Base-by-base conservation (phyloP, 2,888 invertebrate species). In the Eupeodes latifasciatus region DNA sequence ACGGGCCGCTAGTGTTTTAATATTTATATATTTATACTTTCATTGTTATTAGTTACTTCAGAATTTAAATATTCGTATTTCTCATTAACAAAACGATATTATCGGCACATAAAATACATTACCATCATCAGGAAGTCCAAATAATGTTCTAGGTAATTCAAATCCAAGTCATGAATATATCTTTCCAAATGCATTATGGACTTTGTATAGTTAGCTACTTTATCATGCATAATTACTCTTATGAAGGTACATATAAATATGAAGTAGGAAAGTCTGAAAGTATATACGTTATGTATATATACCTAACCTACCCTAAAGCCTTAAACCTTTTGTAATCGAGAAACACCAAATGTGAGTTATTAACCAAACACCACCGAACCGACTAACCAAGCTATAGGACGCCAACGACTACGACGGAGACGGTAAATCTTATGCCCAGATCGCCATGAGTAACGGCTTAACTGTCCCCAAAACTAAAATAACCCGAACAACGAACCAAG, bases 301-400 rank as follows among this genome's bases (percentile, higher is more conserved):
- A 16, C 53, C 55, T 27, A 4, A 55, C 16, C 19, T 64, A n/a
- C 67, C 67, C 51, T 16, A 69, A 53, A 69, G 53, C 44, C 71
- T 55, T 55, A 55, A 40, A 44, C 55, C 55, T 44, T 71, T 71
- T 55, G 71, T 55, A 71, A 71, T 71, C 69, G 53, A 16, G 53
- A 69, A 69, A 53, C 55, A 71, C 55, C 40, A 71, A 71, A 27
- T 44, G 16, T 55, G 71, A 71, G 44, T 71, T 71, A 55, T 71
- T 40, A 44, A 55, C 71, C 19, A 55, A 71, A 44, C 14, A 55
- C 55, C 55, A 55, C 14, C 51, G 14, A 27, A 27, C 27, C 27
- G 27, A 3, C 27, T 27, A 27, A 27, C 27, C 27, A 27, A 27
- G 27, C 27, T 27, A 27, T 27, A 27, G 27, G 3, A 47, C 51